phyloP scores from a whole-genome alignment of 2,797 vertebrate genomes.

The Ficedula albicollis region DNA sequence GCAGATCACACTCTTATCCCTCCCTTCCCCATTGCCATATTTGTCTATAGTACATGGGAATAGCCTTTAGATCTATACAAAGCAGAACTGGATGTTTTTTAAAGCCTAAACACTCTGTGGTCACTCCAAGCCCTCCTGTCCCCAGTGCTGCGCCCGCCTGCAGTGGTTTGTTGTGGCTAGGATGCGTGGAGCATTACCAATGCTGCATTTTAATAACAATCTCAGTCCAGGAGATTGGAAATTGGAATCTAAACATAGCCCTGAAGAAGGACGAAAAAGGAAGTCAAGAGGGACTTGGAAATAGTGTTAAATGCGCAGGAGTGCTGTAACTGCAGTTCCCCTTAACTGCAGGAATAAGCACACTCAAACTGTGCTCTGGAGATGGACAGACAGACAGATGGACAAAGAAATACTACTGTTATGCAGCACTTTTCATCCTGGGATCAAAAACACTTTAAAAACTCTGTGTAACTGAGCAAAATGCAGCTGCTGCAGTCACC shows the following conservation, averaged over 20 bases:
- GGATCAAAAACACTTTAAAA: neutral
- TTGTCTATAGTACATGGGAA: neutral
- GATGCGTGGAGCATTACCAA: slow-evolving; percentile 8
- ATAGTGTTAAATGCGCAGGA: neutral
- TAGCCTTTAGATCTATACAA: neutral
- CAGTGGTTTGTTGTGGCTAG: slow-evolving; percentile 17
- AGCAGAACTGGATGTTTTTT: neutral
- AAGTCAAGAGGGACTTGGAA: neutral
- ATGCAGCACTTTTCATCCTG: neutral
- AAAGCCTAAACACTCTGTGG: neutral
- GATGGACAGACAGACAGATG: neutral
- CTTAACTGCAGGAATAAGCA: neutral
- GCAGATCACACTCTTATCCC: slow-evolving; percentile 23
- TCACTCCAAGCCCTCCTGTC: neutral
- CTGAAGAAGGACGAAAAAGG: slow-evolving; percentile 21
- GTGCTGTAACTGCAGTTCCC: neutral
- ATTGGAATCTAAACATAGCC: slow-evolving; percentile 24
- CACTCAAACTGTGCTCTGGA: neutral
- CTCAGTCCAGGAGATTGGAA: slow-evolving; percentile 3
- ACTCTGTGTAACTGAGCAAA: neutral
- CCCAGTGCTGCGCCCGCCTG: neutral
- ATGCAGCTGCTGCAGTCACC: slow-evolving; percentile 3
- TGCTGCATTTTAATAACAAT: slow-evolving; percentile 4
- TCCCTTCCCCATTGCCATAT: neutral
- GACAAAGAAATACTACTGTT: neutral